These are phyloP conservation scores for Platerodrilus igneus DNA, from an alignment of 2,888 invertebrate genomes.

Conservation along the genomic window DNA sequence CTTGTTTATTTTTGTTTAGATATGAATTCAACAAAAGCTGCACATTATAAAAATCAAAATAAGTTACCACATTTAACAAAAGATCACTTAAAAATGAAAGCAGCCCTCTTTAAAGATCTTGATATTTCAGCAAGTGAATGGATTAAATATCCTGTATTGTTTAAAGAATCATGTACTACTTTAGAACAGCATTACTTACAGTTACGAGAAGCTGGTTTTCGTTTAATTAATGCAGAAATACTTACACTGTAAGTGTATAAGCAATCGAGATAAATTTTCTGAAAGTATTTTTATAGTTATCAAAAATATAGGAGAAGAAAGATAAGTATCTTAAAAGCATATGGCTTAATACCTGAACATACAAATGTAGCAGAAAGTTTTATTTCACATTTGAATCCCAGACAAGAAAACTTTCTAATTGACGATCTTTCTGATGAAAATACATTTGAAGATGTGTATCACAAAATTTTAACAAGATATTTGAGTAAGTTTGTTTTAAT, in stretches of 20 bases:
- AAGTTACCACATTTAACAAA: slow-evolving; percentile 7
- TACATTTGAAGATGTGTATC: slow-evolving; percentile 38
- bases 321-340: slow-evolving; percentile 44
- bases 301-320: slow-evolving; percentile 44
- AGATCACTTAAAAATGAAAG: slow-evolving; percentile 6
- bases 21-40: no score
- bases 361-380: slow-evolving; percentile 45
- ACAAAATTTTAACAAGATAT: slow-evolving; percentile 34
- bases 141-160: slow-evolving; percentile 52
- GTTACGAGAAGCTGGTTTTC: slow-evolving; percentile 59
- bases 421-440: slow-evolving; percentile 31
- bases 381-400: slow-evolving; percentile 33
- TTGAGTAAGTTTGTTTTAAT: slow-evolving; percentile 34
- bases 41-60: no score
- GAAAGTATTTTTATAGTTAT: slow-evolving; percentile 21
- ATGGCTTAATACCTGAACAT: slow-evolving; percentile 42
- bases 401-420: slow-evolving; percentile 26
- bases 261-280: neutral
- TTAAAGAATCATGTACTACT: slow-evolving; percentile 54
- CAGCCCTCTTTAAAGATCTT: slow-evolving; percentile 38
- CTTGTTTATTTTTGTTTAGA: no score
- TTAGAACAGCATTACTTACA: slow-evolving; percentile 60
- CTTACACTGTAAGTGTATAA: slow-evolving; percentile 40
- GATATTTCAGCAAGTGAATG: slow-evolving; percentile 53
- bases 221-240: slow-evolving; percentile 35